Evolutionary conservation across 2,113 vertebrate species (phyloP), one percentile per base, ranked within the genome.

Genomic region (Platichthys stellatus): DNA sequence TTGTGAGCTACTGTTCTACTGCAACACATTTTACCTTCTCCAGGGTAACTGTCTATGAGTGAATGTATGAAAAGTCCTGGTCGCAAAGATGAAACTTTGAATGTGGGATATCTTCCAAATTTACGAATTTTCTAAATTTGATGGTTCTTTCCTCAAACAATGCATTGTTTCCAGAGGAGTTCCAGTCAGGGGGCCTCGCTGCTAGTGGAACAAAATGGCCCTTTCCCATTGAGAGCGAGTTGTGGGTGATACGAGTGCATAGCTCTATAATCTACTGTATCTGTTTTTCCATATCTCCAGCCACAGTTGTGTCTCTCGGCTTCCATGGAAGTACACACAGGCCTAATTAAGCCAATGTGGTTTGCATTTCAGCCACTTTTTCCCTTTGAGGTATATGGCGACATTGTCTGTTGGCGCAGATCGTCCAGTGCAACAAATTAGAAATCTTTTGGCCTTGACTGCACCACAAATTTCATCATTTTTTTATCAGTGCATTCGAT

Each of bases 211-310:
- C 67, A 88, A 81, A 86, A 78, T 35, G 23, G 61, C 3, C 63
- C 82, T 77, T 88, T 90, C 76, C 83, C 76, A 69, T 87, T 84
- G 47, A 51, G 18, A 2, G 64, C 59, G 60, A 80, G 69, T 61
- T 85, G 56, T 69, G 80, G 86, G 72, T 75, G 88, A 88, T 84
- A 87, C 76, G 81, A 93, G 85, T 81, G 70, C 65, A 67, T 69
- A 76, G 54, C 58, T 58, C 59, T 76, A 21, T 89, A 92, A 88
- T 90, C 57, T 57, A 23, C 21, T 74, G 71, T 85, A 90, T 90
- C 71, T 91, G 88, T 89, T 92, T 92, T 92, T 93, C 89, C 93
- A 80, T 80, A 85, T 78, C 26, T 71, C 47, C 51, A 63, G 85
- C 87, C 84, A 81, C 78, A 84, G 63, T 78, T 80, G 79, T 84